Base-by-base conservation (phyloP, 2,797 vertebrate species). In the Macrochelys suwanniensis region DNA sequence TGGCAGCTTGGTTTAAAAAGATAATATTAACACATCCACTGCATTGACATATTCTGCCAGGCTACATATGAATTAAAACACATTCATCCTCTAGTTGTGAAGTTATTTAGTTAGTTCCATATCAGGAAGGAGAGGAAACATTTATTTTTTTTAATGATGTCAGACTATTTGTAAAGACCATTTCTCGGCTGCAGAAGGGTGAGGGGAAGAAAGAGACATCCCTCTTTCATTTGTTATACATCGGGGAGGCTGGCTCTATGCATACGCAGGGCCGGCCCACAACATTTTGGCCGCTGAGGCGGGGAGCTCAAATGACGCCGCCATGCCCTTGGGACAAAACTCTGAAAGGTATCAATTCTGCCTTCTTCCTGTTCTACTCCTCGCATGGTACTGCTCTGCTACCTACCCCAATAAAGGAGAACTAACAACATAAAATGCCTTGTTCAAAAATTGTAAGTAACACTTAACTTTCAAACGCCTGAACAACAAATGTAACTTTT, bases 21-120 rank as follows among this genome's bases (percentile, higher is more conserved):
- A 68, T 49, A 2, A 49, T 80, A 85, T 88, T 88, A 91, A 84
- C 45, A 9, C 85, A 13, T 83, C 92, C 87, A 91, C 16, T 23
- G 92, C 74, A 89, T 2, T 89, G 61, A 61, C 37, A 92, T 49
- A 15, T 78, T 82, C 83, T 93, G 92, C 31, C 3, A 51, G n/a
- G 53, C 21, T 86, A 85, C 5, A 86, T 15, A 10, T 79, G 50
- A 89, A 83, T 85, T 83, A 88, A 87, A n/a, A 71, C 37, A 5
- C 45, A 65, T 54, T 87, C 31, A 65, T 93, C 83, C 80, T 83
- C 79, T 87, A 93, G 50, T 37, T 87, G 71, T 89, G 76, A 85
- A 59, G 53, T 88, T 85, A 80, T 85, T 94, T 92, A 84, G 79
- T 79, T 83, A 81, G 82, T 79, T 84, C 9, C 45, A 51, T 77